A percentile compares a stretch with the other conserved stretches of the same genome.
phyloP scores from a whole-genome alignment of 2,113 vertebrate species.

The Indicator maculatus region DNA sequence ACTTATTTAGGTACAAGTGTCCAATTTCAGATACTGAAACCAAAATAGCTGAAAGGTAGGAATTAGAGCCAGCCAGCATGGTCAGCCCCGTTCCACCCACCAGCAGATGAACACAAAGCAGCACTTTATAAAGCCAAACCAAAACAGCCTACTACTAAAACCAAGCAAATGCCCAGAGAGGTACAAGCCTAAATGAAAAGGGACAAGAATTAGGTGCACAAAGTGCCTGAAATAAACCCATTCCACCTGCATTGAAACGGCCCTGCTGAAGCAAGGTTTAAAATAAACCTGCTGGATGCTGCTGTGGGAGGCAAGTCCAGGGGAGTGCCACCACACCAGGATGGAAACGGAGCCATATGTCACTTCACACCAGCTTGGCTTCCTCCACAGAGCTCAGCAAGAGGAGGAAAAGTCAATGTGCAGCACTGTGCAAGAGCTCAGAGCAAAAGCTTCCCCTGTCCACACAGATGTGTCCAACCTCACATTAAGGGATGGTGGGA shows the following conservation, averaged over 20 bases:
- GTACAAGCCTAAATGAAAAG: neutral
- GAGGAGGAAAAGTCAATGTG: neutral
- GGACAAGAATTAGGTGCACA: rapidly evolving
- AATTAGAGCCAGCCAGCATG: slow-evolving; percentile 43
- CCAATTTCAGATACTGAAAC: slow-evolving; percentile 34
- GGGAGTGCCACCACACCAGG: neutral
- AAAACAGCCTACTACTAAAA: slow-evolving; percentile 44
- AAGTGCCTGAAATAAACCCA: neutral
- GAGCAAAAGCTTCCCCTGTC: neutral
- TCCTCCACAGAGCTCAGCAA: neutral
- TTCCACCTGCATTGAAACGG: slow-evolving; percentile 18
- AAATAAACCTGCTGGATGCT: neutral
- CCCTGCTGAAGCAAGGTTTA: neutral
- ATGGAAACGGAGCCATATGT: neutral
- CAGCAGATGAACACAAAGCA: neutral
- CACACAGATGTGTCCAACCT: neutral
- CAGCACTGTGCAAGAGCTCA: neutral
- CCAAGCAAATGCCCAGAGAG: neutral
- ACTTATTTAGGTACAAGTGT: neutral
- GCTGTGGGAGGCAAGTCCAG: neutral
- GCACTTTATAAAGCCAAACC: slow-evolving; percentile 20
- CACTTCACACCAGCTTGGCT: neutral
- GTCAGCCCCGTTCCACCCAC: slow-evolving; percentile 28
- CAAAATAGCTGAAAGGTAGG: slow-evolving; percentile 49
- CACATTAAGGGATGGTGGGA: rapidly evolving